Evolutionary conservation across 2,113 vertebrate species (phyloP).

Genomic region (Phaethon lepturus): DNA sequence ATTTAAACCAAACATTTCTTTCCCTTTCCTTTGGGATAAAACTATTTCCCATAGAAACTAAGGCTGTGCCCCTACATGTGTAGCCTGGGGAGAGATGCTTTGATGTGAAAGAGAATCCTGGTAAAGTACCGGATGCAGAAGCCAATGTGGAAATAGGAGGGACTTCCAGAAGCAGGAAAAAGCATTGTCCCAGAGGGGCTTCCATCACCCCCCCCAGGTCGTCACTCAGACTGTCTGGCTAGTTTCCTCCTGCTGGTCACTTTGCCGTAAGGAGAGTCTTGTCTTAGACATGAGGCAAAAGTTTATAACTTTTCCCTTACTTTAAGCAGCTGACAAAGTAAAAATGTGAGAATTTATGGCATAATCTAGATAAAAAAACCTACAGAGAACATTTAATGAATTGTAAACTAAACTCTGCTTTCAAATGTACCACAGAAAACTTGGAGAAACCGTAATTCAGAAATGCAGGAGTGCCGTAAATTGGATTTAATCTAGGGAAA

Average conservation of each 20-base stretch:
- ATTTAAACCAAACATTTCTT: conserved; percentile 71
- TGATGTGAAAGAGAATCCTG: conserved; percentile 79
- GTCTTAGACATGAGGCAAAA: conserved; percentile 50
- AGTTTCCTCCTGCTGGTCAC: conserved; percentile 73
- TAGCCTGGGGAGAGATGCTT: conserved; percentile 71
- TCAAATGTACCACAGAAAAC: background rate
- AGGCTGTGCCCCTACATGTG: conserved; percentile 75
- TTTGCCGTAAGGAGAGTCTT: conserved; percentile 47
- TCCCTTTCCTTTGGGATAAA: conserved; percentile 75
- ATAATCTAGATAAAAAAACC: background rate
- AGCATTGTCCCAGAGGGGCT: conserved; percentile 75
- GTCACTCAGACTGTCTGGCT: conserved; percentile 77
- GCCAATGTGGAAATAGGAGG: conserved; percentile 78
- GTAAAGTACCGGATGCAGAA: conserved; percentile 74
- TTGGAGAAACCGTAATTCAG: background rate
- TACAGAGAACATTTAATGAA: background rate
- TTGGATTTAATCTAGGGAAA: background rate
- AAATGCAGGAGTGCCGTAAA: background rate
- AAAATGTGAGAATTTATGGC: conserved; percentile 48
- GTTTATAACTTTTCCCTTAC: conserved; percentile 39
- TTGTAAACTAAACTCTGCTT: background rate
- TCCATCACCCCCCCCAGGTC: conserved; percentile 62
- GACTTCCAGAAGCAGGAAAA: conserved; percentile 80
- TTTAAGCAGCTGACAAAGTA: conserved; percentile 28
- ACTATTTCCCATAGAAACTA: conserved; percentile 76